These are phyloP conservation scores for Orthosia incerta DNA, from an alignment of 2,888 invertebrate genomes.

Conservation along the genomic window DNA sequence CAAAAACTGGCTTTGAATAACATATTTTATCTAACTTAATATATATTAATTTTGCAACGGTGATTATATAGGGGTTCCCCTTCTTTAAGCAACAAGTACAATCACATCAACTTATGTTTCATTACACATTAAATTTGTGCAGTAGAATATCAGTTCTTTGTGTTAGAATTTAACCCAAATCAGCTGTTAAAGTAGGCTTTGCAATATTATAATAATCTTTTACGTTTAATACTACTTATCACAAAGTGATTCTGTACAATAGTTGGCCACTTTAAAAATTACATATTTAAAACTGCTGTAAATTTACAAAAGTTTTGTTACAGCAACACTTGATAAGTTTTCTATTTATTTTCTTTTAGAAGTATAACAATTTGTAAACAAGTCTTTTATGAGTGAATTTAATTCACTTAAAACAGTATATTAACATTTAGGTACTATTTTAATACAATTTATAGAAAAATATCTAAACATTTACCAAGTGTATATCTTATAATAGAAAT, in stretches of 20 bases:
- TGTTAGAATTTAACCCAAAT: slow-evolving; percentile 44
- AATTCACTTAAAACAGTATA: slow-evolving; percentile 61
- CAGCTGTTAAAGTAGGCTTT: slow-evolving; percentile 71
- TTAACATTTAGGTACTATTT: slow-evolving; percentile 54
- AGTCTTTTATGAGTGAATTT: slow-evolving; percentile 66
- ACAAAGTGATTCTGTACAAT: slow-evolving; percentile 74
- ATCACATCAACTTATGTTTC: slow-evolving; percentile 37
- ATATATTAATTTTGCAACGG: slow-evolving; percentile 60
- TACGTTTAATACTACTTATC: slow-evolving; percentile 73
- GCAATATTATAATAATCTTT: slow-evolving; percentile 68
- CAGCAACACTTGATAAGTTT: slow-evolving; percentile 49
- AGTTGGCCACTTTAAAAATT: slow-evolving; percentile 73
- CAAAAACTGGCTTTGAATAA: slow-evolving; percentile 54
- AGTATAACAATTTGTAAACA: slow-evolving; percentile 68
- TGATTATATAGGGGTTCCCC: slow-evolving; percentile 49
- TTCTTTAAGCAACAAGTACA: slow-evolving; percentile 60
- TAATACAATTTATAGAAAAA: slow-evolving; percentile 67
- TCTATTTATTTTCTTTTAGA: slow-evolving; percentile 40
- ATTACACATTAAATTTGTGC: slow-evolving; percentile 48
- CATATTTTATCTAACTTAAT: slow-evolving; percentile 53
- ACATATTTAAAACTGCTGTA: slow-evolving; percentile 63
- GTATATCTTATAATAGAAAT: slow-evolving; percentile 52
- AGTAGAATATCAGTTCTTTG: slow-evolving; percentile 66
- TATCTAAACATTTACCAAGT: slow-evolving; percentile 62
- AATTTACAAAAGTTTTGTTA: slow-evolving; percentile 65